A percentile compares a stretch with the other conserved stretches of the same genome.
These are phyloP conservation scores for Melinopterus prodromus DNA, from an alignment of 2,888 invertebrate species.

Conservation along the genomic window DNA sequence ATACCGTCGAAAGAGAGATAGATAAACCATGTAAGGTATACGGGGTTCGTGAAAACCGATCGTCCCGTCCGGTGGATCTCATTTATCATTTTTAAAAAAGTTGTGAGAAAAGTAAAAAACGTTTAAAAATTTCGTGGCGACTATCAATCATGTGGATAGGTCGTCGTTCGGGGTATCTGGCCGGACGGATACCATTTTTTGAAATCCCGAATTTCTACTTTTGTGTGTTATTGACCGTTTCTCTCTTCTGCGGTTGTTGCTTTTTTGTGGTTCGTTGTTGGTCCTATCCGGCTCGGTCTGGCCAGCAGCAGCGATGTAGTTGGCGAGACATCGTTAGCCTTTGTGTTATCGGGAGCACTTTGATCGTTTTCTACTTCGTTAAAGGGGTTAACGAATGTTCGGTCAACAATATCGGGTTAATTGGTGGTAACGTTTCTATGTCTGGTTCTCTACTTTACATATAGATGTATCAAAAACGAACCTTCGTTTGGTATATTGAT, in stretches of 20 bases:
- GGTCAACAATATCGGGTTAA: not conserved
- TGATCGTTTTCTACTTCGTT: constrained; percentile 4
- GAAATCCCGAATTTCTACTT: not conserved
- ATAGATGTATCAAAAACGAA: too few relatives aligned
- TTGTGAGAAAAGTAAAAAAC: constrained; percentile 47
- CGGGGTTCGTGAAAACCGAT: constrained; percentile 9
- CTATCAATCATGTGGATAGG: constrained; percentile 40
- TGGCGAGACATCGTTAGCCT: not conserved
- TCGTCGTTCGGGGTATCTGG: not conserved
- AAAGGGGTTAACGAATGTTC: not conserved
- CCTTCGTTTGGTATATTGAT: too few relatives aligned
- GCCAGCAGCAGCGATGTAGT: not conserved
- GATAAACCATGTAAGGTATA: not conserved
- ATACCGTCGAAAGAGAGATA: not conserved
- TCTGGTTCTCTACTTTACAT: too few relatives aligned
- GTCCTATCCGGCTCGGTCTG: not conserved
- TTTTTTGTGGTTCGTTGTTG: not conserved
- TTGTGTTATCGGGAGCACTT: not conserved
- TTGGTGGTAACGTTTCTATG: not conserved
- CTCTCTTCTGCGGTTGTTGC: not conserved
- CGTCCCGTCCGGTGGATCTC: constrained; percentile 32
- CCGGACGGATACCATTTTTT: not conserved
- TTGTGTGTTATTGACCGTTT: not conserved
- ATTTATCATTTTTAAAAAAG: constrained; percentile 45
- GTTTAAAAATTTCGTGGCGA: constrained; percentile 42